Evolutionary conservation across 2,113 vertebrate species (phyloP), one percentile per base, ranked within the genome.

Genomic region (Rynchops niger): DNA sequence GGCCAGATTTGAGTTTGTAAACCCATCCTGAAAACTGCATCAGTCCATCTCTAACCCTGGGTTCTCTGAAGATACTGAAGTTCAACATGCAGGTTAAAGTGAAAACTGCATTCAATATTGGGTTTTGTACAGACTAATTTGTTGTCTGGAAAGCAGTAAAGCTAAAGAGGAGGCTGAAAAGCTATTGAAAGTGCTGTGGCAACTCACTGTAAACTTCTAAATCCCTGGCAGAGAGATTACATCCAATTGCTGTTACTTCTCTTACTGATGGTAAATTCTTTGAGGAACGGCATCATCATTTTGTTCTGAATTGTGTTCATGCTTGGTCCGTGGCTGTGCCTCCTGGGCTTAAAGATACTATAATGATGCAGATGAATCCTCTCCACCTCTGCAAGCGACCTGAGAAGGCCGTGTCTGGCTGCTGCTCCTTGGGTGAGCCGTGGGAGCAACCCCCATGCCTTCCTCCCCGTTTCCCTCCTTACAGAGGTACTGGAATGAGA

Each of bases 171-270:
- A 78, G 82, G 16, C 55, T 81, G 59, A 92, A 85, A 74, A 83
- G 34, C 59, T 70, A 90, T 81, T 79, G 80, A 67, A 95, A 88
- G 67, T 55, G 25, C 80, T 88, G 65, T 86, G 49, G 83, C 69
- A 92, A 61, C 65, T 95, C 63, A 32, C 38, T 70, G 47, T 69
- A 52, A 86, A 90, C 53, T 93, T 88, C 49, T 77, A 70, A 87
- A 73, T 89, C 53, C 66, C 67, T 80, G 58, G 13, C 4, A 5
- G 67, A 77, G 78, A 80, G 11, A 45, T 53, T 70, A 55, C 20
- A 53, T 88, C 63, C 80, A 88, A 11, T 38, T 91, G 61, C 45
- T 93, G 53, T 93, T 93, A 63, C 69, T 94, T 79, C 65, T 96
- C 27, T 59, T 63, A 40, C 34, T 6, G 21, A 67, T 26, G 49